Evolutionary conservation across 2,888 invertebrate genomes (phyloP).

Genomic region (Bombylius major): DNA sequence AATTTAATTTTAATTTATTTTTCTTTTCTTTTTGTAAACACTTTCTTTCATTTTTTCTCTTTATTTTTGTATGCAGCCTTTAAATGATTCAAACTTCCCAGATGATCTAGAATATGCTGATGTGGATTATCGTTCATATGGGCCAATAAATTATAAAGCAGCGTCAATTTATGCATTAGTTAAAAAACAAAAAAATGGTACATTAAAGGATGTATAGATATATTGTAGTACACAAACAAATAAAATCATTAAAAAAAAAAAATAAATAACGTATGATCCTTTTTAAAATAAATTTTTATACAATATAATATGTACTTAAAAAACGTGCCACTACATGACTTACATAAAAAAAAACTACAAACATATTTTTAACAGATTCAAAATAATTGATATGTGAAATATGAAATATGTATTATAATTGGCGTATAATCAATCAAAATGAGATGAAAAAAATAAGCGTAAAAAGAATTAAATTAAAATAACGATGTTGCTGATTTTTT

Average conservation of each 20-base stretch:
- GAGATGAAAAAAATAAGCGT: too few relatives aligned
- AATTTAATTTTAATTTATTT: not conserved
- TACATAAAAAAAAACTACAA: too few relatives aligned
- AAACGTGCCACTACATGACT: too few relatives aligned
- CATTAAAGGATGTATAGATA: constrained; percentile 23
- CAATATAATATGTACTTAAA: too few relatives aligned
- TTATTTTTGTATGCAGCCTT: constrained; percentile 44
- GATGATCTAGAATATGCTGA: constrained; percentile 79
- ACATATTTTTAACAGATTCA: too few relatives aligned
- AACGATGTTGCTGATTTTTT: too few relatives aligned
- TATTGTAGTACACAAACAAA: not conserved
- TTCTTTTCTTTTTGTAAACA: not conserved
- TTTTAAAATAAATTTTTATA: too few relatives aligned
- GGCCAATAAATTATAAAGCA: constrained; percentile 84
- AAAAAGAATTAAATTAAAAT: too few relatives aligned
- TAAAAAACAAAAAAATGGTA: constrained; percentile 43
- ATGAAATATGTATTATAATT: too few relatives aligned
- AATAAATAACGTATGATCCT: too few relatives aligned
- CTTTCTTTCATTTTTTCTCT: not conserved
- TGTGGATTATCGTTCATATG: constrained; percentile 78
- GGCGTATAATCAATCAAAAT: too few relatives aligned
- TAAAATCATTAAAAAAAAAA: not conserved
- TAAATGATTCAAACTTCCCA: constrained; percentile 49
- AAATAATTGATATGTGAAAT: too few relatives aligned
- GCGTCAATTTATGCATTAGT: constrained; percentile 71